These are phyloP conservation scores for Microplitis demolitor DNA, from an alignment of 1,140 invertebrate species.

Conservation along the genomic window DNA sequence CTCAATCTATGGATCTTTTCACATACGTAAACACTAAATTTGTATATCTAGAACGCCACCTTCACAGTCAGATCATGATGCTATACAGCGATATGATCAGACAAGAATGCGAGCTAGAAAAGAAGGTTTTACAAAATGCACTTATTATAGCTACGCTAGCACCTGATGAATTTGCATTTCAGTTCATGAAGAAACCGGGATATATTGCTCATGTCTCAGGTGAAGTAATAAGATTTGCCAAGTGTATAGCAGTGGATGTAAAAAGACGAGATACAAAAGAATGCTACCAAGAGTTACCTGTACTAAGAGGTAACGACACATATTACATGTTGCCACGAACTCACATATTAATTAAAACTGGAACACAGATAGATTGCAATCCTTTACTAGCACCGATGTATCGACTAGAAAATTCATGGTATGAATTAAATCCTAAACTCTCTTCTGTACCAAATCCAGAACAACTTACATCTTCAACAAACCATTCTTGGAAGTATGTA, in stretches of 20 bases:
- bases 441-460: too few relatives aligned
- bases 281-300: constrained; percentile 27
- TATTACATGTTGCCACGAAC: constrained; percentile 28
- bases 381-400: too few relatives aligned
- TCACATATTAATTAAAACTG: constrained; percentile 22
- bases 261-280: constrained; percentile 7
- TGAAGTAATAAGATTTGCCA: constrained; percentile 35
- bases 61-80: not conserved
- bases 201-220: constrained; percentile 35
- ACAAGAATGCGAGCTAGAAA: constrained; percentile 29
- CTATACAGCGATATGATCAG: not conserved
- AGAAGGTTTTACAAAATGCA: not conserved
- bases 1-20: constrained; percentile 5
- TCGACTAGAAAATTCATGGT: not conserved
- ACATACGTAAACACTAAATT: constrained; percentile 3
- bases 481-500: constrained; percentile 29
- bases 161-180: constrained; percentile 36
- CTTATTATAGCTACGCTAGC: constrained; percentile 17
- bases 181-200: constrained; percentile 33
- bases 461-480: too few relatives aligned
- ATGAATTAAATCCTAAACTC: too few relatives aligned
- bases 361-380: not conserved
- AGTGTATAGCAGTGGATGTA: constrained; percentile 33
- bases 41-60: not conserved
- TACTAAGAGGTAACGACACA: constrained; percentile 14